Evolutionary conservation across 1,140 invertebrate genomes (phyloP), one percentile per base, ranked within the genome.

Genomic region (Heliothis subflexa): DNA sequence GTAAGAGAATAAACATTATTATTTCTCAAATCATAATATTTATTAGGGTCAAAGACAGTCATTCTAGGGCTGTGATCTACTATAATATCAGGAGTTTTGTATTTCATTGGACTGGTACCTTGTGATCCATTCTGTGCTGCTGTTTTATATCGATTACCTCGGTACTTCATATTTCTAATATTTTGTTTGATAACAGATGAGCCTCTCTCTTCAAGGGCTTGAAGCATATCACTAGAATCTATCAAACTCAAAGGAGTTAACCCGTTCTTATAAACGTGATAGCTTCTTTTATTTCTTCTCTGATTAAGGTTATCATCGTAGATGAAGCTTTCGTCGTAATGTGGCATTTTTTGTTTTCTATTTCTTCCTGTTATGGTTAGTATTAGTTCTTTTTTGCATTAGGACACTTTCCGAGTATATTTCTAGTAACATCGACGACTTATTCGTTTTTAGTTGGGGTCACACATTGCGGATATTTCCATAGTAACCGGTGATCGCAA

Each of bases 281-380:
- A 95, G 76, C 95, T 95, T 50, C 95, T 87, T 79, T 95, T 95
- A 81, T 95, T 95, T 82, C 92, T 88, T 80, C 90, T 89, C 79
- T 95, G 95, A 84, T 95, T 95, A 52, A 88, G 81, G 85, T 91
- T 95, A 75, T 95, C 95, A 77, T 95, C 93, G 40, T 94, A 80
- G 71, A 95, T 94, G 85, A 95, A 95, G 83, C 93, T 95, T 83
- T 95, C 94, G 72, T 95, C 94, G 86, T 95, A 95, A 86, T 95
- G 91, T 66, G 94, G 94, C 94, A 95, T 95, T 72, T 86, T 92
- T 72, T 57, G 10, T 11, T 47, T n/a, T 45, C 1, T 55, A 3
- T 47, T 1, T 66, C 16, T 13, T 13, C 21, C 16, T 21, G 2
- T 25, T 11, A 40, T 40, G 9, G 10, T 55, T 55, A 21, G 11